Percentiles rank a stretch among this genome's conserved stretches.
These are phyloP conservation scores for Pelobates fuscus DNA, from an alignment of 2,113 vertebrate species.

Conservation along the genomic window DNA sequence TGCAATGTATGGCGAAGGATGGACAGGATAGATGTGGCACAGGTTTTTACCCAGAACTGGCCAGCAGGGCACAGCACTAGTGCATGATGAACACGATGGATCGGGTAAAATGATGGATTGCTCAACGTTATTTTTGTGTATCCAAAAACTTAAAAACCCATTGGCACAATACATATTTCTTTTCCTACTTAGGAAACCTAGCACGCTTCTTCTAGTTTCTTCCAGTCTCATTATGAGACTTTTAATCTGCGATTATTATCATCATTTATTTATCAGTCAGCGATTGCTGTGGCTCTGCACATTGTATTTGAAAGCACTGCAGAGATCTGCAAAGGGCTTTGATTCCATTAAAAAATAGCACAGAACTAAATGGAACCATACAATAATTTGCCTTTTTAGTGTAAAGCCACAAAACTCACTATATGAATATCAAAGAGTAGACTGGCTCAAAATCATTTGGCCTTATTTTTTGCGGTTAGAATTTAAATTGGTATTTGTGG, in stretches of 20 bases:
- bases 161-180: not conserved
- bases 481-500: too few relatives aligned
- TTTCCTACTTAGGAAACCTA: not conserved
- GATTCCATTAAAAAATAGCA: not conserved
- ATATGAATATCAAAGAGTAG: too few relatives aligned
- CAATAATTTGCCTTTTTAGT: not conserved
- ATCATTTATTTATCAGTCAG: conserved; percentile 4
- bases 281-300: not conserved
- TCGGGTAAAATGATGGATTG: too few relatives aligned
- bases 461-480: too few relatives aligned
- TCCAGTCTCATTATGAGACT: not conserved
- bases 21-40: too few relatives aligned
- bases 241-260: not conserved
- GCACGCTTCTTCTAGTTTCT: not conserved
- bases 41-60: too few relatives aligned
- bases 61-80: too few relatives aligned
- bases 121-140: too few relatives aligned
- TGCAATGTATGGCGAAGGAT: too few relatives aligned
- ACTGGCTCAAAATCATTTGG: too few relatives aligned
- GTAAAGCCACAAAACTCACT: not conserved
- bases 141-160: too few relatives aligned
- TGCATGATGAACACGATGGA: too few relatives aligned
- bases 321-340: not conserved
- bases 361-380: not conserved
- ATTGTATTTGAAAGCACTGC: not conserved